These are phyloP conservation scores for Melanostoma mellinum DNA, from an alignment of 2,888 invertebrate genomes.

Conservation along the genomic window DNA sequence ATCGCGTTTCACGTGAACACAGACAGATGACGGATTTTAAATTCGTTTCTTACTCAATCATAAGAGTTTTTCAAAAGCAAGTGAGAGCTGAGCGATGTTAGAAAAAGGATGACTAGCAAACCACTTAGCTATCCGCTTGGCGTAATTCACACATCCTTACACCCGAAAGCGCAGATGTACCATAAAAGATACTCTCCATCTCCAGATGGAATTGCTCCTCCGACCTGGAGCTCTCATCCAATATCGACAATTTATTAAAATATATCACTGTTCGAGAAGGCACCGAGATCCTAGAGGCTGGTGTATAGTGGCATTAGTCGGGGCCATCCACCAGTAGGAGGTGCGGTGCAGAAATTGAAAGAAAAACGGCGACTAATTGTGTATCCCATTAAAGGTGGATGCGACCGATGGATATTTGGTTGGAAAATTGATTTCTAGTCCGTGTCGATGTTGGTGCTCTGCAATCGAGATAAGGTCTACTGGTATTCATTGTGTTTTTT, in stretches of 20 bases:
- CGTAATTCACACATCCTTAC: conserved; percentile 10
- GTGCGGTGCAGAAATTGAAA: conserved; percentile 52
- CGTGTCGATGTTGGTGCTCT: conserved; percentile 68
- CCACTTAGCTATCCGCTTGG: neutral
- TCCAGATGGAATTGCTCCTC: conserved; percentile 36
- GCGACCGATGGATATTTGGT: conserved; percentile 67
- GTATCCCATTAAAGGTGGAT: conserved; percentile 67
- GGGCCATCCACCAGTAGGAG: neutral
- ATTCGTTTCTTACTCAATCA: no score
- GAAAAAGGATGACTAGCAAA: no score
- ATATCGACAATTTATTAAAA: conserved; percentile 70
- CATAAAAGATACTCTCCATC: conserved; percentile 25
- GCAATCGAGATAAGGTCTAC: conserved; percentile 62
- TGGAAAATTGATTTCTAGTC: conserved; percentile 70
- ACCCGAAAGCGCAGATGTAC: conserved; percentile 36
- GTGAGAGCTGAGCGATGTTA: no score
- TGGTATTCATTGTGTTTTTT: conserved; percentile 20
- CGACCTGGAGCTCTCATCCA: conserved; percentile 20
- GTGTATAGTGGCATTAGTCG: conserved; percentile 12
- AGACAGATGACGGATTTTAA: no score
- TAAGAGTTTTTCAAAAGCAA: no score
- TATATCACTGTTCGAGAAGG: conserved; percentile 62
- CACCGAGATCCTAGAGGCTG: conserved; percentile 19
- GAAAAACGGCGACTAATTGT: conserved; percentile 73
- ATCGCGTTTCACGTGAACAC: no score